Conservation (phyloP, 2,797 vertebrate species). For the Vipera ursinii region DNA sequence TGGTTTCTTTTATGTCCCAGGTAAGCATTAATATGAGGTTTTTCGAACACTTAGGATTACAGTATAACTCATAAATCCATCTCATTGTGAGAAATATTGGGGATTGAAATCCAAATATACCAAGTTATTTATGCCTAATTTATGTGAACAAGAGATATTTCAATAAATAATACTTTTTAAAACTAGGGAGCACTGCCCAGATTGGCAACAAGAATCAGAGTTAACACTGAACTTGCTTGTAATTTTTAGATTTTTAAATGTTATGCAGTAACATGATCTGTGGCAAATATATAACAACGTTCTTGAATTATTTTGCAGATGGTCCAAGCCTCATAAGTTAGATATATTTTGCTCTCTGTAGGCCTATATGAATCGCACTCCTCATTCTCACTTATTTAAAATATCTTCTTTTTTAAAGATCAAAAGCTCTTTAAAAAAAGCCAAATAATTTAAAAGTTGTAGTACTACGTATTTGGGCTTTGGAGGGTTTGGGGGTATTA, state of each 20-base stretch:
- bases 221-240: background rate
- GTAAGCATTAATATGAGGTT: background rate
- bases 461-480: background rate
- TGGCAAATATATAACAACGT: rapidly evolving
- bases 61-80: background rate
- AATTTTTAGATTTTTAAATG: background rate
- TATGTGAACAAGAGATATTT: background rate
- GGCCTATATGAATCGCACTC: background rate
- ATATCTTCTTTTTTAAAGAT: background rate
- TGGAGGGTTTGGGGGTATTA: background rate
- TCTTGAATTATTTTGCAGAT: background rate
- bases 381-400: background rate
- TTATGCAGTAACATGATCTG: background rate
- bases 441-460: background rate
- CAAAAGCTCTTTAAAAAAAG: background rate
- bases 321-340: background rate
- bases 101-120: background rate
- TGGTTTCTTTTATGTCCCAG: background rate
- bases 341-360: background rate
- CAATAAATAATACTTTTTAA: background rate
- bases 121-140: background rate
- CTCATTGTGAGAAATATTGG: background rate
- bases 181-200: background rate
- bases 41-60: background rate
- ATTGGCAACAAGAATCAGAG: too few species aligned